These are phyloP conservation scores for Mactromeris polynyma DNA, from an alignment of 2,888 invertebrate species.

Conservation along the genomic window DNA sequence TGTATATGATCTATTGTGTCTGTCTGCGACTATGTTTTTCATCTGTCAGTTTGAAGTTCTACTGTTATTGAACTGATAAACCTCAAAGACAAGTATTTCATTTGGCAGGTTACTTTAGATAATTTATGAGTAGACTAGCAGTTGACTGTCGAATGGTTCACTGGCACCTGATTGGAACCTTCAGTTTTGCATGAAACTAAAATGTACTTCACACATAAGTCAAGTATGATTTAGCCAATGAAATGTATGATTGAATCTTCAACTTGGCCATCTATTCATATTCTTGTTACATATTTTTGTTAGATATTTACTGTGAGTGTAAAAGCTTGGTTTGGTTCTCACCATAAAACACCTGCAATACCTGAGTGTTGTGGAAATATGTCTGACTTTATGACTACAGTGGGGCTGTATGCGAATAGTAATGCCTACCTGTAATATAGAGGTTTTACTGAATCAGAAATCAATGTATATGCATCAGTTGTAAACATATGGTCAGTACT, in stretches of 20 bases:
- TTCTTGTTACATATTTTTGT: not conserved
- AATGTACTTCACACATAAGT: not conserved
- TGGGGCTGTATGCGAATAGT: too few relatives aligned
- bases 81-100: not conserved
- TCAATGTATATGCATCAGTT: too few relatives aligned
- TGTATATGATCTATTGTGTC: not conserved
- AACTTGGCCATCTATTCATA: not conserved
- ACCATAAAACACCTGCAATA: not conserved
- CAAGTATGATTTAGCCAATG: not conserved
- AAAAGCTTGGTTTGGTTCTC: not conserved
- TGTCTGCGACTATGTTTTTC: not conserved
- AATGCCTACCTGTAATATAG: too few relatives aligned
- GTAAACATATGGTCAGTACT: too few relatives aligned
- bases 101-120: constrained; percentile 10
- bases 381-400: not conserved
- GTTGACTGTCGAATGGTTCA: not conserved
- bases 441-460: too few relatives aligned
- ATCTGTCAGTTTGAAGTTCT: not conserved
- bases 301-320: not conserved
- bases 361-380: not conserved
- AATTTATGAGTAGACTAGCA: constrained; percentile 18
- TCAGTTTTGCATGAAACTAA: not conserved
- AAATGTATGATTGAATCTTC: not conserved
- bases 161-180: not conserved
- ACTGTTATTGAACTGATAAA: not conserved